Evolutionary conservation across 1,140 invertebrate species (phyloP), one percentile per base, ranked within the genome.

Genomic region (Pseudoatta argentina): DNA sequence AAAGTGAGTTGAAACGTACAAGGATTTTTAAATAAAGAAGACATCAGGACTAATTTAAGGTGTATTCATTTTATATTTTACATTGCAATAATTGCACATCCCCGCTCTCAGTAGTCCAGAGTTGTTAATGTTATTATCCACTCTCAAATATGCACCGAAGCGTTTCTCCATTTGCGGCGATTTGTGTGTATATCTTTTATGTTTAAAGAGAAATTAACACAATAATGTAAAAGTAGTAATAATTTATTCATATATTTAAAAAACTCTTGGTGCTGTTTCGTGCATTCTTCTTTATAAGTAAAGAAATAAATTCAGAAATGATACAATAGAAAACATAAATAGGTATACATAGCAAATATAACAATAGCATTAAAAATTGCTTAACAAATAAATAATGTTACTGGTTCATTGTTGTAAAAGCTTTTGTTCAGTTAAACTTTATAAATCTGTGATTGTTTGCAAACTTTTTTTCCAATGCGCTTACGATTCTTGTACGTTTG

Each of bases 351-450:
- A 55, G 7, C 39, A 44, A 44, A 44, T 44, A 10, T 44, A 55
- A 55, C 39, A 55, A 55, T 55, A n/a, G 55, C 3, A 14, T 67
- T 34, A 67, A 24, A 69, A 69, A 18, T 81, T 81, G 24, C 3
- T 18, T 24, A 34, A 55, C 21, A 27, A 3, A 48, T 34, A 55
- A 27, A 14, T 44, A 24, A 5, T 1, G 8, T 51, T 10, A 21
- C 24, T 59, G 3, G 30, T 61, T 77, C 44, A 34, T 30, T 21
- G 5, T 18, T 12, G 14, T 18, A 16, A 64, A 77, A 44, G 18
- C 6, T 39, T 69, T 6, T 18, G 34, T 79, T 34, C 27, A 53
- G 2, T 66, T 14, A 53, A 53, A 7, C 7, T 63, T 57, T 21
- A 51, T 7, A 59, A 44, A 44, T 44, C 39, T 24, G n/a, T 34